These are phyloP conservation scores for Pseudorasbora parva DNA, from an alignment of 2,113 vertebrate genomes.

Conservation along the genomic window DNA sequence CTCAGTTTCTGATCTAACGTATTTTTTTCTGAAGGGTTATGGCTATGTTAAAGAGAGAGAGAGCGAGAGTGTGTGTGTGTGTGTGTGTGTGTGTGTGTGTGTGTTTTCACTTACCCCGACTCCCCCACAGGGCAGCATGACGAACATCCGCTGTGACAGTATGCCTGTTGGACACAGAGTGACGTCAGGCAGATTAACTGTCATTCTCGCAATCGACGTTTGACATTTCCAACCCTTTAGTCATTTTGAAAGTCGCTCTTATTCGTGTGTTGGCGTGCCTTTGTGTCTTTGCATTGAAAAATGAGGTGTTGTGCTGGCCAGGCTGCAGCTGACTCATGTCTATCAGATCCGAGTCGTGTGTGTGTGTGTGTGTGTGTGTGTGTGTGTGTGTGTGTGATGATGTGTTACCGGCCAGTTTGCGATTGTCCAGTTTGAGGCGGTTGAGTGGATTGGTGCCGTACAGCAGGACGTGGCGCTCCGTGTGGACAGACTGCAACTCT, in stretches of 20 bases:
- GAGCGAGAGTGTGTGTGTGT: too few species aligned
- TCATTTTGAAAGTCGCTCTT: not conserved
- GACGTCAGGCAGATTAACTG: constrained; percentile 27
- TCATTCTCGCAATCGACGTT: not conserved
- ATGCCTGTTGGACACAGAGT: constrained; percentile 77
- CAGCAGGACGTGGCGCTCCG: constrained; percentile 87
- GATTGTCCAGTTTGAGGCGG: constrained; percentile 94
- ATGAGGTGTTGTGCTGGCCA: not conserved
- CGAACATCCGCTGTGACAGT: constrained; percentile 84
- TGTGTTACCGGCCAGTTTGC: constrained; percentile 78
- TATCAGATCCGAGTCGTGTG: constrained; percentile 10
- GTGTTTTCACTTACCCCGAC: constrained; percentile 84
- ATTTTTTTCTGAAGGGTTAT: not conserved
- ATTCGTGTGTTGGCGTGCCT: constrained; percentile 4
- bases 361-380: constrained; percentile 45
- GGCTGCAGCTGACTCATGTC: not conserved
- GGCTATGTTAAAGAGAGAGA: not conserved
- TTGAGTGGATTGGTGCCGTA: constrained; percentile 92
- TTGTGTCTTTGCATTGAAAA: not conserved
- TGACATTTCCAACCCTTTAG: constrained; percentile 28
- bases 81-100: constrained; percentile 13
- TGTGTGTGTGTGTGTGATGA: constrained; percentile 1
- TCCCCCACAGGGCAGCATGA: constrained; percentile 91
- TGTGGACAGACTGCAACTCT: constrained; percentile 91
- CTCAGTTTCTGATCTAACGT: not conserved